These are phyloP conservation scores for Oryzias dopingdopingensis DNA, from an alignment of 2,797 vertebrate genomes.

Conservation along the genomic window DNA sequence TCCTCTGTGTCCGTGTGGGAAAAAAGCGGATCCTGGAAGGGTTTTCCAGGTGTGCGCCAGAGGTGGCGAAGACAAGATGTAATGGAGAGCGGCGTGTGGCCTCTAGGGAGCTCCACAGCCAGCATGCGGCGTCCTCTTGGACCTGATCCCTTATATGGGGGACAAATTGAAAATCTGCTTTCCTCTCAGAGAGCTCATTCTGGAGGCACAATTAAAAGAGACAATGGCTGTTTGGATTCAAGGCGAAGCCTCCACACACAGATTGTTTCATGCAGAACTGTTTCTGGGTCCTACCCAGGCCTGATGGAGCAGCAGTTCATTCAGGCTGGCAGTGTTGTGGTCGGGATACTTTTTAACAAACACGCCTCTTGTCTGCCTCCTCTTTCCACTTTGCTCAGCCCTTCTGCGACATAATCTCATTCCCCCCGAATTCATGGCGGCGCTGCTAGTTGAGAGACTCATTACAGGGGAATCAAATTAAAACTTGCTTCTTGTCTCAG, in stretches of 20 bases:
- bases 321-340: constrained; percentile 18
- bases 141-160: constrained; percentile 71
- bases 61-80: constrained; percentile 42
- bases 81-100: constrained; percentile 48
- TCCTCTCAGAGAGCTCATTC: constrained; percentile 57
- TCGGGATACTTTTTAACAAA: constrained; percentile 44
- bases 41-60: neutral
- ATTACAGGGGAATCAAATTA: constrained; percentile 73
- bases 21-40: no score
- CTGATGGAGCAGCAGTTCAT: constrained; percentile 40
- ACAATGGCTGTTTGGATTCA: constrained; percentile 72
- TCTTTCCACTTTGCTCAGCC: constrained; percentile 29
- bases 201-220: constrained; percentile 72
- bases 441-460: constrained; percentile 58
- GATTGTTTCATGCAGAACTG: constrained; percentile 27
- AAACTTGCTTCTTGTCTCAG: constrained; percentile 66
- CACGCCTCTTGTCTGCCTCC: constrained; percentile 43
- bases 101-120: constrained; percentile 60
- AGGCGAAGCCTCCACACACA: constrained; percentile 49
- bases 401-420: constrained; percentile 59
- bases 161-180: constrained; percentile 79
- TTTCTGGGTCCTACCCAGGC: constrained; percentile 52
- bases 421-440: constrained; percentile 54
- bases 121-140: constrained; percentile 70
- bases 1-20: constrained; percentile 5